Percentiles rank a stretch among this genome's conserved stretches.
These are phyloP conservation scores for Philereme vetulata DNA, from an alignment of 2,888 invertebrate species.

Conservation along the genomic window DNA sequence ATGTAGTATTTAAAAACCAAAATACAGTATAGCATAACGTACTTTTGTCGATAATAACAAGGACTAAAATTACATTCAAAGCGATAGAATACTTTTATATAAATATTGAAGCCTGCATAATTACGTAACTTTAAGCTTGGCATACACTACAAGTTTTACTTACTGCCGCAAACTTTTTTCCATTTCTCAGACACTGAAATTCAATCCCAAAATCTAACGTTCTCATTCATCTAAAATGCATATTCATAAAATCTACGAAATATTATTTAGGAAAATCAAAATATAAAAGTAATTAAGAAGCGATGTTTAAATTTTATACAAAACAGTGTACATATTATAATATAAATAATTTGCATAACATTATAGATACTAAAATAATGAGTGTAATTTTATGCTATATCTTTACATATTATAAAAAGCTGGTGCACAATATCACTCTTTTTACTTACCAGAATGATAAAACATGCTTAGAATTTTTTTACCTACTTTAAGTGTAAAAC, in stretches of 20 bases:
- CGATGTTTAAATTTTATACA: slow-evolving; percentile 7
- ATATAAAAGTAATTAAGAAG: slow-evolving; percentile 18
- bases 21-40: slow-evolving; percentile 21
- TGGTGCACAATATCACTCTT: slow-evolving; percentile 8
- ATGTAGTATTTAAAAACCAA: slow-evolving; percentile 7
- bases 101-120: slow-evolving; percentile 42
- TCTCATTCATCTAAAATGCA: slow-evolving; percentile 60
- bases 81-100: slow-evolving; percentile 26
- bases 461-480: too few species aligned
- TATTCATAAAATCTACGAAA: slow-evolving; percentile 16
- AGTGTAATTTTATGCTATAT: background rate
- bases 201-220: slow-evolving; percentile 78
- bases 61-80: slow-evolving; percentile 22
- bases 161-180: slow-evolving; percentile 82
- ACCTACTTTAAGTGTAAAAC: too few species aligned
- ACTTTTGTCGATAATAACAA: slow-evolving; percentile 9
- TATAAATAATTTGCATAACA: background rate
- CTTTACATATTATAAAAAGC: slow-evolving; percentile 5
- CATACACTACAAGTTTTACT: slow-evolving; percentile 75
- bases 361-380: background rate
- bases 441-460: slow-evolving; percentile 12
- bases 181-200: slow-evolving; percentile 82
- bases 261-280: slow-evolving; percentile 8
- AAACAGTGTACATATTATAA: background rate
- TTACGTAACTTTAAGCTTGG: slow-evolving; percentile 52